Percentiles rank a stretch among this genome's conserved stretches.
phyloP scores from a whole-genome alignment of 2,113 vertebrate species.

The Cyanoramphus novaezelandiae region DNA sequence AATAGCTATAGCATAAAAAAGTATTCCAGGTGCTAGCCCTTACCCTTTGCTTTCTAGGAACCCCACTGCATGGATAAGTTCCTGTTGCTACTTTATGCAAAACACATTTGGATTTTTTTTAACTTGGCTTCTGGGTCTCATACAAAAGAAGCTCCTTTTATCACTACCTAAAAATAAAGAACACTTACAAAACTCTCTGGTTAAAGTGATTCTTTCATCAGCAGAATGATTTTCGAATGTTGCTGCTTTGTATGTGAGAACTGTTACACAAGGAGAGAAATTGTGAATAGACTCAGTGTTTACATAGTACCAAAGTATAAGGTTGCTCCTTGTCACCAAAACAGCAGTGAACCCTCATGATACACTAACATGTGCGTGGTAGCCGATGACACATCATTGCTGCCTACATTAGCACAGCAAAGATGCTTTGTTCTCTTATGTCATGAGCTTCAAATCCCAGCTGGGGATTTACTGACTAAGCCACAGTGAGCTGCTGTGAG shows the following conservation, averaged over 20 bases:
- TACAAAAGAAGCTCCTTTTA: background rate
- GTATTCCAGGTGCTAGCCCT: background rate
- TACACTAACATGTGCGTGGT: slow-evolving; percentile 31
- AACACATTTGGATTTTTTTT: background rate
- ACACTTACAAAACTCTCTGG: slow-evolving; percentile 19
- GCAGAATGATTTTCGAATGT: slow-evolving; percentile 60
- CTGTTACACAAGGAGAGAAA: slow-evolving; percentile 46
- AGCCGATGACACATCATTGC: slow-evolving; percentile 51
- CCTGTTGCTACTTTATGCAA: background rate
- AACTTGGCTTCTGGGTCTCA: background rate
- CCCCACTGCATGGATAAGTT: background rate
- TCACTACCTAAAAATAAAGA: slow-evolving; percentile 37
- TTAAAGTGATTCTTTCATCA: slow-evolving; percentile 58
- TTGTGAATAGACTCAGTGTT: slow-evolving; percentile 74
- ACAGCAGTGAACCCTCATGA: slow-evolving; percentile 51
- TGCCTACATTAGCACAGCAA: slow-evolving; percentile 53
- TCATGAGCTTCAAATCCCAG: slow-evolving; percentile 67
- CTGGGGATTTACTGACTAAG: slow-evolving; percentile 70
- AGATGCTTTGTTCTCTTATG: slow-evolving; percentile 71
- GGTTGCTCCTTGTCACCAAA: slow-evolving; percentile 72
- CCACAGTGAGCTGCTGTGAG: slow-evolving; percentile 46
- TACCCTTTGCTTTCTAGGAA: background rate
- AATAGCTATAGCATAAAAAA: background rate
- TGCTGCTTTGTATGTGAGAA: slow-evolving; percentile 68
- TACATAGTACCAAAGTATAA: slow-evolving; percentile 72